Evolutionary conservation across 2,113 vertebrate species (phyloP), one percentile per base, ranked within the genome.

Genomic region (Leptobrachium ailaonicum): DNA sequence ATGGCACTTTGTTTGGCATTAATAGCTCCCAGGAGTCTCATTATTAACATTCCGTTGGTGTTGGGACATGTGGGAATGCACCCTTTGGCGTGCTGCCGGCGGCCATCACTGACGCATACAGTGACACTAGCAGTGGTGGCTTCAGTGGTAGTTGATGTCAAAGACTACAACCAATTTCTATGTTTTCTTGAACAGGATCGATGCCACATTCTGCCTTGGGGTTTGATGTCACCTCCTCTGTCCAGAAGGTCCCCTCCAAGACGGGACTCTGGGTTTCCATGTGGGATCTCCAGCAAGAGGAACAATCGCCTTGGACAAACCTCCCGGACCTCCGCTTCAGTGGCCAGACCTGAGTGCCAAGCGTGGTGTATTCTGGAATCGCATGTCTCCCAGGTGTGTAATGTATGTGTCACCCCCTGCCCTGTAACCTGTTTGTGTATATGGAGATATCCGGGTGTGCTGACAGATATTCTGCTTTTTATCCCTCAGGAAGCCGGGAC

Each of bases 311-410:
- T 44, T 83, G 0, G 83, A 84, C 60, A 63, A 69, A 1, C 71
- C 80, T 56, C n/a, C 83, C 62, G 82, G 82, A 84, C 78, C 80
- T 77, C 84, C 82, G 2, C 90, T 82, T 8, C 88, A 62, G 68
- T 91, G 76, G 71, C 89, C 80, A 84, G 89, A 91, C 42, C 90
- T 94, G 78, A 84, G 87, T 5, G 0, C 79, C 0, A 89, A 91
- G 83, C 89, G n/a, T 96, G n/a, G 75, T 98, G 63, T 86, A 84
- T 83, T 92, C 93, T 0, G 89, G 94, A 87, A 86, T 96, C 6
- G 85, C 90, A 8, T 93, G 90, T 83, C 90, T 98, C 75, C 95
- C 96, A 94, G 97, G 97, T 96, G 90, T 77, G 70, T 79, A 12
- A n/a, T n/a, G n/a, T 79, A 12, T 41, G 40, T 60, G 56, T 60